A percentile compares a stretch with the other conserved stretches of the same genome.
phyloP scores from a whole-genome alignment of 2,888 invertebrate genomes.

The Oegoconia quadripuncta region DNA sequence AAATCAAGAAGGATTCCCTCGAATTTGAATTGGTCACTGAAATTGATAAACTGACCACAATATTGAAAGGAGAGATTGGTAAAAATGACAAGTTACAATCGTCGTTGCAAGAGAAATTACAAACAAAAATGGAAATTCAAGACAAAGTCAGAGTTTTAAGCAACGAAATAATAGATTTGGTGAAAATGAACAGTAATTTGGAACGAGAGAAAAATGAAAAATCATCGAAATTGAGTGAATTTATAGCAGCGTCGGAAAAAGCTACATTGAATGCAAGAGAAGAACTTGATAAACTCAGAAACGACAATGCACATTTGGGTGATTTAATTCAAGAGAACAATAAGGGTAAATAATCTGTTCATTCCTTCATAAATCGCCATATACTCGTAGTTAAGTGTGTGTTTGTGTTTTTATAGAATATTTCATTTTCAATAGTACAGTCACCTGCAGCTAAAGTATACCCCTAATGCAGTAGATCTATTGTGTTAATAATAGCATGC shows the following conservation, averaged over 20 bases:
- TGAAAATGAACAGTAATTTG: slow-evolving; percentile 35
- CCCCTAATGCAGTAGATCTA: no score
- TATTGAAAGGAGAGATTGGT: slow-evolving; percentile 24
- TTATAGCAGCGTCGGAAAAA: slow-evolving; percentile 14
- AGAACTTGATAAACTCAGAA: slow-evolving; percentile 21
- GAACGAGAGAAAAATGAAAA: slow-evolving; percentile 22
- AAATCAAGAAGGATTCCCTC: slow-evolving; percentile 22
- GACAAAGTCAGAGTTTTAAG: slow-evolving; percentile 28
- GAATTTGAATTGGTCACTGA: slow-evolving; percentile 23
- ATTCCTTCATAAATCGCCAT: no score
- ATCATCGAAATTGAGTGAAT: slow-evolving; percentile 16
- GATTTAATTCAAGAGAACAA: slow-evolving; percentile 35
- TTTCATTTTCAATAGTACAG: no score
- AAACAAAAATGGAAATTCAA: slow-evolving; percentile 32
- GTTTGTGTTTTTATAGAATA: no score
- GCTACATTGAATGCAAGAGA: slow-evolving; percentile 13
- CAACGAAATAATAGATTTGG: slow-evolving; percentile 26
- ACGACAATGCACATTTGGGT: slow-evolving; percentile 27
- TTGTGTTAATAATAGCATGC: no score
- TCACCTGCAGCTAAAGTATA: no score
- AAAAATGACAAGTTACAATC: slow-evolving; percentile 32
- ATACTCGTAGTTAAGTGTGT: no score
- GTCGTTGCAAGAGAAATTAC: slow-evolving; percentile 31
- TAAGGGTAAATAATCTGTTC: slow-evolving; percentile 35
- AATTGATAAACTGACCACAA: slow-evolving; percentile 24